Conservation (phyloP, 2,113 vertebrate genomes). For the Lepus europaeus region DNA sequence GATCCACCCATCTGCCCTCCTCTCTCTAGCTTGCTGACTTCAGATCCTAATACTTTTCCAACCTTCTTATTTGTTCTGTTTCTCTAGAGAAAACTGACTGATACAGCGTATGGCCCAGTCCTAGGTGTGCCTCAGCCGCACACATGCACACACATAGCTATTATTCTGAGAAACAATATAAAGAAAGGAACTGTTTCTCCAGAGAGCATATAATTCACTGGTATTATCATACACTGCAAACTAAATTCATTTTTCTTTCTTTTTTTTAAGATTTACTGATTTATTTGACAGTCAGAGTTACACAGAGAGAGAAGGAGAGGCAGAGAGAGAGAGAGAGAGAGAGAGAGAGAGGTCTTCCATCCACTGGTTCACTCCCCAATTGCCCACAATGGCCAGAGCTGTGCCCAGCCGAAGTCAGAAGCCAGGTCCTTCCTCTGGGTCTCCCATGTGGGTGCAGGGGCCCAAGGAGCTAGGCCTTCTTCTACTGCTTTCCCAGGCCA, state of each 20-base stretch:
- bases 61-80: neutral
- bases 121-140: neutral
- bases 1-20: neutral
- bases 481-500: too few relatives aligned
- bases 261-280: too few relatives aligned
- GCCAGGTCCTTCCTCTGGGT: too few relatives aligned
- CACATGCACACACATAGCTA: neutral
- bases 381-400: too few relatives aligned
- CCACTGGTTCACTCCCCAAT: too few relatives aligned
- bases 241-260: neutral
- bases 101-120: accelerated
- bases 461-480: too few relatives aligned
- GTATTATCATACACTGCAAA: neutral
- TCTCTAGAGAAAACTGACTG: neutral
- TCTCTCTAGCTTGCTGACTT: neutral
- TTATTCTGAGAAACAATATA: neutral
- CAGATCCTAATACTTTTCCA: neutral
- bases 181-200: neutral
- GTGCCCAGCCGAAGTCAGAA: too few relatives aligned
- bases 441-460: too few relatives aligned
- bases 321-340: too few relatives aligned
- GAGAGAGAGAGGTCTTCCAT: too few relatives aligned
- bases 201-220: neutral
- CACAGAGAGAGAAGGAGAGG: too few relatives aligned
- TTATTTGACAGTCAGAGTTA: too few relatives aligned